These are phyloP conservation scores for Ommatoiulus sabulosus DNA, from an alignment of 2,888 invertebrate species.

Conservation along the genomic window DNA sequence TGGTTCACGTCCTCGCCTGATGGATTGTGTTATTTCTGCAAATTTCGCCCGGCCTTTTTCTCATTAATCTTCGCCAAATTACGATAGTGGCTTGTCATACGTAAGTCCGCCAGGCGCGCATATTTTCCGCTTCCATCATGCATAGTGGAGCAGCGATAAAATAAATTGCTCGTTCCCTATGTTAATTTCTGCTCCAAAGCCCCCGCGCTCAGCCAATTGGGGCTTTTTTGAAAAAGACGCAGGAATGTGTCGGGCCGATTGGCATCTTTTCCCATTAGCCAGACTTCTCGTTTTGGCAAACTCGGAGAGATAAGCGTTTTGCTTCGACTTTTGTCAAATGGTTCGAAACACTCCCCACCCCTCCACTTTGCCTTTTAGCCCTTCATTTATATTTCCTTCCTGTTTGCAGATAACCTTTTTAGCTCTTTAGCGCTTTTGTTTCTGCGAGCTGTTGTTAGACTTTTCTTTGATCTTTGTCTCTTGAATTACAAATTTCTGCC, in stretches of 20 bases:
- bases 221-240: neutral
- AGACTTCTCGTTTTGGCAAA: neutral
- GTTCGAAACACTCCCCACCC: neutral
- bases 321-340: neutral
- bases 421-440: conserved; percentile 13
- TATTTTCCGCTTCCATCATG: conserved; percentile 17
- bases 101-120: conserved; percentile 31
- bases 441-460: conserved; percentile 15
- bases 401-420: neutral
- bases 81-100: conserved; percentile 30
- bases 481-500: neutral
- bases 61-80: conserved; percentile 43
- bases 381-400: conserved; percentile 39
- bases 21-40: conserved; percentile 28
- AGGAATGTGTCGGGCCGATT: neutral
- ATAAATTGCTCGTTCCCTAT: conserved; percentile 8
- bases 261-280: conserved; percentile 20
- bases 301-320: conserved; percentile 13
- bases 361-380: conserved; percentile 15
- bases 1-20: neutral
- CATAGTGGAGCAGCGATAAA: neutral
- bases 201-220: no score
- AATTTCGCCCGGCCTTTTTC: neutral
- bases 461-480: neutral
- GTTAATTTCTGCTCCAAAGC: neutral